Base-by-base conservation (phyloP, 2,888 invertebrate genomes). In the Mayetiola destructor region DNA sequence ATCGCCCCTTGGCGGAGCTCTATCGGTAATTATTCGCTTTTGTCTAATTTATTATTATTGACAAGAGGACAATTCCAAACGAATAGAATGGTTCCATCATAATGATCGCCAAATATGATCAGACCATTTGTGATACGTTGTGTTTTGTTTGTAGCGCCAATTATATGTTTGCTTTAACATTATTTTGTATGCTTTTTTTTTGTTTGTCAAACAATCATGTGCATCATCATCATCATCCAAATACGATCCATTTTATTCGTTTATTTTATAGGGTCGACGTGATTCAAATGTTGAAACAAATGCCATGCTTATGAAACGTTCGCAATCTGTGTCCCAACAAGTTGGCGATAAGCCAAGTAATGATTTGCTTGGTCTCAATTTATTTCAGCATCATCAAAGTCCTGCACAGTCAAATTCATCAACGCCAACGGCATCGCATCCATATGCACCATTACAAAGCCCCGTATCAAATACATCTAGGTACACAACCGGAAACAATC, bases 401-500 rank as follows among this genome's bases (percentile, higher is more conserved):
- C 88, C 91, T 58, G 82, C 84, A 60, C 85, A 83, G 64, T 91
- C 91, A 57, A 84, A 81, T 67, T 75, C 75, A 37, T 78, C 78
- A 27, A 78, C 78, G 40, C 73, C 73, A 35, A 73, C 73, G 20
- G 67, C 71, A n/a, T 76, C 77, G 32, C 88, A 88, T 73, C 88
- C 88, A 0, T 88, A 88, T 70, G 88, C 88, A 56, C 88, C 88
- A 10, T 72, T 88, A 59, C 87, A 87, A 71, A 84, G 82, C 64
- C 86, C 87, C 59, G 75, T 81, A 62, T 73, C 81, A 2, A 83
- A 82, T 69, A 84, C 82, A 62, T 82, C 83, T 8, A 82, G 78
- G 79, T 79, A 66, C 64, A 62, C 20, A 40, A 4, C 12, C 8
- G 32, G 12, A 32, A 9, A 12, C 3, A 42, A 23, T 42, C 23